Conservation (phyloP, 2,113 vertebrate genomes). For the Phalacrocorax aristotelis region DNA sequence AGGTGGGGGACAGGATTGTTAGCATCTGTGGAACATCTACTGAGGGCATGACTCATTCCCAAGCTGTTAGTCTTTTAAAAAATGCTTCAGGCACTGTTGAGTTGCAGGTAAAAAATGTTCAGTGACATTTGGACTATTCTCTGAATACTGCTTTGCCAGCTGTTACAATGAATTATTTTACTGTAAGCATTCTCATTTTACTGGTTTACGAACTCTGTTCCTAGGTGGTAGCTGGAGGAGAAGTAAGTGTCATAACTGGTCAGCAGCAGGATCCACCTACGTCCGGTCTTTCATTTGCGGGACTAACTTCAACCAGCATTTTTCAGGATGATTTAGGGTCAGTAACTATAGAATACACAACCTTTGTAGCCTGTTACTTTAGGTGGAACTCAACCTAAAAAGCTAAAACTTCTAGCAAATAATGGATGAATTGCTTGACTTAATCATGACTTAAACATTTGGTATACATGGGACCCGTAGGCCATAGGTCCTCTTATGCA, state of each 20-base stretch:
- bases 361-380: background rate
- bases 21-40: slow-evolving; percentile 89
- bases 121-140: slow-evolving; percentile 18
- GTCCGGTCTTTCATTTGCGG: slow-evolving; percentile 64
- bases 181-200: background rate
- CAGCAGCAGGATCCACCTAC: slow-evolving; percentile 79
- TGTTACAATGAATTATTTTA: background rate
- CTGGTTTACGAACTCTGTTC: background rate
- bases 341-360: background rate
- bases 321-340: slow-evolving; percentile 96
- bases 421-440: background rate
- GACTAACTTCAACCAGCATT: slow-evolving; percentile 83
- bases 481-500: background rate
- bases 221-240: slow-evolving; percentile 90
- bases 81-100: slow-evolving; percentile 87
- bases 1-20: slow-evolving; percentile 96
- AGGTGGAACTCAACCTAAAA: background rate
- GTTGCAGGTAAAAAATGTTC: slow-evolving; percentile 83
- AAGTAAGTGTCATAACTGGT: slow-evolving; percentile 86
- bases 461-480: background rate
- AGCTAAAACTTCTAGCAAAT: background rate
- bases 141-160: background rate
- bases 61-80: slow-evolving; percentile 91
- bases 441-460: background rate
- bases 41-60: slow-evolving; percentile 91